These are phyloP conservation scores for Psittacula echo DNA, from an alignment of 2,797 vertebrate species.

Conservation along the genomic window DNA sequence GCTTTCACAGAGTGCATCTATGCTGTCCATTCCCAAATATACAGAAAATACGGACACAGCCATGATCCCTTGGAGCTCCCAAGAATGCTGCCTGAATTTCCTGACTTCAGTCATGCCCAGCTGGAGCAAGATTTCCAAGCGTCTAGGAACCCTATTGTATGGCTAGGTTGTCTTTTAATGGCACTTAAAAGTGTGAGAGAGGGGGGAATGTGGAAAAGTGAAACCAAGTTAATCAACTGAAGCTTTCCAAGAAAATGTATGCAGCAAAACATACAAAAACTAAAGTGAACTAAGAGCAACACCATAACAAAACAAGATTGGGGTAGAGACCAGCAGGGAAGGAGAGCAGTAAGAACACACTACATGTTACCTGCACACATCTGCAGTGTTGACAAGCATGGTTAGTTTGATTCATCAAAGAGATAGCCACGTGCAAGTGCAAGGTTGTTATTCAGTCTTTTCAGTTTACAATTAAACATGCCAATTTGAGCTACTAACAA, in stretches of 20 bases:
- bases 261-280: background rate
- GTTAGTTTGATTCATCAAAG: conserved; percentile 6
- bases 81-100: background rate
- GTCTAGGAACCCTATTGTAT: background rate
- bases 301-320: background rate
- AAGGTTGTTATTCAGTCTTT: background rate
- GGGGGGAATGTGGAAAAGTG: background rate
- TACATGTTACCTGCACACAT: background rate
- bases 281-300: background rate
- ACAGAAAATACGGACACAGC: background rate
- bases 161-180: background rate
- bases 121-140: background rate
- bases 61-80: background rate
- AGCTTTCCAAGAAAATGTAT: background rate
- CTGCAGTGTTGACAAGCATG: background rate
- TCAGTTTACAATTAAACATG: conserved; percentile 15
- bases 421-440: background rate
- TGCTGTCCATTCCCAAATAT: background rate
- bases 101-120: background rate
- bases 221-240: background rate
- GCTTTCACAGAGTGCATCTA: background rate
- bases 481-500: background rate
- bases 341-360: background rate
- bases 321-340: background rate
- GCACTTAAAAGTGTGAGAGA: background rate